A percentile compares a stretch with the other conserved stretches of the same genome.
phyloP scores from a whole-genome alignment of 2,888 invertebrate species.

The Nomada hirtipes region DNA sequence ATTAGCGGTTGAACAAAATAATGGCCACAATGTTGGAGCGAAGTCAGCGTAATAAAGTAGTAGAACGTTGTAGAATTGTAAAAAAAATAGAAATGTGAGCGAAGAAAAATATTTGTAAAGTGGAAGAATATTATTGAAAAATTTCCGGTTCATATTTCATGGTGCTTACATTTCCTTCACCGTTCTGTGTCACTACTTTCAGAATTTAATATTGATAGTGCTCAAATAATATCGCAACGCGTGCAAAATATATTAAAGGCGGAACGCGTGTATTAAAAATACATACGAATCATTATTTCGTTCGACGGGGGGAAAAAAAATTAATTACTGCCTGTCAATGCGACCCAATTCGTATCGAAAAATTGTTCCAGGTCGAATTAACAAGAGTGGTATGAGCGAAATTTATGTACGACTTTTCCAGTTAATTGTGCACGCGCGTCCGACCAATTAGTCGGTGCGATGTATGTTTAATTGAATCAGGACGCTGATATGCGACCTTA shows the following conservation, averaged over 20 bases:
- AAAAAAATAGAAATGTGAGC: not conserved
- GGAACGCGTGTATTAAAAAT: too few relatives aligned
- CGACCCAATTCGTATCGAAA: not conserved
- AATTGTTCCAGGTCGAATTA: not conserved
- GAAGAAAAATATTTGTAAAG: too few relatives aligned
- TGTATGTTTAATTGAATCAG: slow-evolving; percentile 52
- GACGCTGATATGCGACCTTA: slow-evolving; percentile 27
- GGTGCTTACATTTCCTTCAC: too few relatives aligned
- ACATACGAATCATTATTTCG: not conserved
- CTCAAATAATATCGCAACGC: too few relatives aligned
- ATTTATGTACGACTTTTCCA: slow-evolving; percentile 6
- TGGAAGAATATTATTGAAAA: too few relatives aligned
- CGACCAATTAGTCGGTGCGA: slow-evolving; percentile 21
- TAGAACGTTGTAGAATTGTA: not conserved
- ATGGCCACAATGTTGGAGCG: not conserved
- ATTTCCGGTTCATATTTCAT: too few relatives aligned
- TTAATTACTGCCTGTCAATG: not conserved
- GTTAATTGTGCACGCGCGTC: slow-evolving; percentile 6
- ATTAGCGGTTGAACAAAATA: not conserved
- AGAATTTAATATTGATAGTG: too few relatives aligned
- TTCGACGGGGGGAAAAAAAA: not conserved
- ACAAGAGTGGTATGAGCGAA: not conserved
- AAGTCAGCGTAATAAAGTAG: not conserved
- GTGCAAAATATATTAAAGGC: too few relatives aligned
- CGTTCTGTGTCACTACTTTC: too few relatives aligned